Evolutionary conservation across 2,888 invertebrate genomes (phyloP).

Genomic region (Mayetiola destructor): DNA sequence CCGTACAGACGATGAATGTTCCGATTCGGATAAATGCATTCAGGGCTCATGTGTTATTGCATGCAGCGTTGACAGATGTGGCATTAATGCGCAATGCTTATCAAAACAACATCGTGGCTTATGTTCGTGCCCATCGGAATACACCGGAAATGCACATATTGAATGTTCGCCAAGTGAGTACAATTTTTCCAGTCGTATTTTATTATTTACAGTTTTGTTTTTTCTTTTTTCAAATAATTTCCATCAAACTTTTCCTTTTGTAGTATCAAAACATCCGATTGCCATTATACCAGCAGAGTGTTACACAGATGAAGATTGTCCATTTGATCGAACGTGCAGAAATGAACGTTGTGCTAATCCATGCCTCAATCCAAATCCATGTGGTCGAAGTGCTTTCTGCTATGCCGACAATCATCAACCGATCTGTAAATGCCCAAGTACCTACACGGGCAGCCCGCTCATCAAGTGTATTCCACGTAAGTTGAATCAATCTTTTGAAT

Average conservation of each 20-base stretch:
- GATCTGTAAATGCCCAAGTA: slow-evolving; percentile 65
- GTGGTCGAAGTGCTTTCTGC: slow-evolving; percentile 69
- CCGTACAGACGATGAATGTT: slow-evolving; percentile 58
- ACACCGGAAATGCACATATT: slow-evolving; percentile 60
- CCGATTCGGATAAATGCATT: slow-evolving; percentile 56
- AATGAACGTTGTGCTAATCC: slow-evolving; percentile 68
- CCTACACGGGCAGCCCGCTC: slow-evolving; percentile 58
- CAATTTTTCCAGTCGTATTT: slow-evolving; percentile 1
- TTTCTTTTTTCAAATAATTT: slow-evolving; percentile 13
- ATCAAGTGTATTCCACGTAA: slow-evolving; percentile 67
- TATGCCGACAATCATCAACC: slow-evolving; percentile 61
- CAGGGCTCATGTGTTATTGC: slow-evolving; percentile 64
- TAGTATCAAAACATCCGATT: slow-evolving; percentile 26
- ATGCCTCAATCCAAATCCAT: slow-evolving; percentile 50
- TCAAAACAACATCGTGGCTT: slow-evolving; percentile 59
- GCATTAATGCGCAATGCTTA: slow-evolving; percentile 67
- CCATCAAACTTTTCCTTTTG: neutral
- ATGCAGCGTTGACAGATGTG: slow-evolving; percentile 63
- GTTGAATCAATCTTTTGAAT: slow-evolving; percentile 26
- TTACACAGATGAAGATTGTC: slow-evolving; percentile 61
- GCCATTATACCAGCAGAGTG: slow-evolving; percentile 47
- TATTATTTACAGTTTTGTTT: slow-evolving; percentile 7
- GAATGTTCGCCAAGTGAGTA: slow-evolving; percentile 52
- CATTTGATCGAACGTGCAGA: slow-evolving; percentile 55
- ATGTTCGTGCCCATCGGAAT: slow-evolving; percentile 65